These are phyloP conservation scores for Falco punctatus DNA, from an alignment of 2,113 vertebrate species.

Conservation along the genomic window DNA sequence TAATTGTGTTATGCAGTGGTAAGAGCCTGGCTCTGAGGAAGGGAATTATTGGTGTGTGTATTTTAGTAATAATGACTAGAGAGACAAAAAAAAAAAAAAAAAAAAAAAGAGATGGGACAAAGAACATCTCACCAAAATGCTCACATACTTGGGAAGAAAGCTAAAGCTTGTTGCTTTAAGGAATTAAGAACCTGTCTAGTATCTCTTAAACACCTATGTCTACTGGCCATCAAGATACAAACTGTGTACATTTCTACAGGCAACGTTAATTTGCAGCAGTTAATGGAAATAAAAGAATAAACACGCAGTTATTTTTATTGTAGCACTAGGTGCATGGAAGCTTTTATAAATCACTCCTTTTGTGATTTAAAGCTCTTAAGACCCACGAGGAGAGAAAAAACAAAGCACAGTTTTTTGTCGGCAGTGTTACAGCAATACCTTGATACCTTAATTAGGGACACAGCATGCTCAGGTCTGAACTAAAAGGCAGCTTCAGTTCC, in stretches of 20 bases:
- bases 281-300: not conserved
- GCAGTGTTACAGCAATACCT: not conserved
- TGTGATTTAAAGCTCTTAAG: not conserved
- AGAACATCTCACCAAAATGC: slow-evolving; percentile 1
- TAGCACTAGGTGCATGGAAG: not conserved
- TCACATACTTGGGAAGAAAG: not conserved
- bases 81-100: not conserved
- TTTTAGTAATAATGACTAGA: slow-evolving; percentile 41
- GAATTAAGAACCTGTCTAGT: not conserved
- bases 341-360: not conserved
- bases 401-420: not conserved
- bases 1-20: slow-evolving; percentile 23
- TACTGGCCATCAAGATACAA: not conserved
- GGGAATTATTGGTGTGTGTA: slow-evolving; percentile 33
- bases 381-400: not conserved
- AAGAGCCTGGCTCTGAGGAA: slow-evolving; percentile 1
- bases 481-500: not conserved
- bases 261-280: not conserved
- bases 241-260: not conserved
- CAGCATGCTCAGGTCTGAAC: not conserved
- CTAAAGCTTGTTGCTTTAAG: not conserved
- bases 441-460: not conserved
- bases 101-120: not conserved
- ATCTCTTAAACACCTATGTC: not conserved
- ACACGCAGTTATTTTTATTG: not conserved